Base-by-base conservation (phyloP, 1,140 invertebrate species). In the Lepeophtheirus salmonis region DNA sequence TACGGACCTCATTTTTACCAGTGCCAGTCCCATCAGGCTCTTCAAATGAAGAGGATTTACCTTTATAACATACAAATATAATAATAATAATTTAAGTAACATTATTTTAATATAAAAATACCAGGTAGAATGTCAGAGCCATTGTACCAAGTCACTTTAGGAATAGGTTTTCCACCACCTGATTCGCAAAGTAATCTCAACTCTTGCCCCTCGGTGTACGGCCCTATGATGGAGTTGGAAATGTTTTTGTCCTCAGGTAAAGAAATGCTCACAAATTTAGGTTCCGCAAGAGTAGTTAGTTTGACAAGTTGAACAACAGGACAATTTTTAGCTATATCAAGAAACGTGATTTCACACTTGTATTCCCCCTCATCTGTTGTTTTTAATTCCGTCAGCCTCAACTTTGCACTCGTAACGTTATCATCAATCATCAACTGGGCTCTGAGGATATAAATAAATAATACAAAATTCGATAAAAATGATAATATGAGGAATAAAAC, bases 321-420 rank as follows among this genome's bases (percentile, higher is more conserved):
- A 68, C 84, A 86, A 65, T 77, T 78, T 63, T 85, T 81, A 1
- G 78, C 76, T 2, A 84, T 83, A 67, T 83, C 80, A 3, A 86
- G 22, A 53, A 56, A 88, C 1, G 84, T 88, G 62, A 86, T 83
- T 70, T 88, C 84, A 68, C 85, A 89, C 64, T 83, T 83, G 74
- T 84, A 89, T 6, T 82, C 74, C 0, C 83, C 84, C 66, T 88
- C 84, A 70, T 89, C 85, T 55, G 78, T 75, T 12, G 83, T 73
- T 57, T 79, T 74, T 2, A 87, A 72, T 24, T 79, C 72, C 21
- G 74, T 74, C 62, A 86, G 82, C 67, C 79, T 76, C 66, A 86
- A 71, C 66, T 78, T 77, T 0, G 81, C 79, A 63, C 76, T 76
- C 0, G 79, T 80, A 21, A 73, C 73, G 68, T 81, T 79, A 3